These are phyloP conservation scores for Strix uralensis DNA, from an alignment of 2,113 vertebrate species.

Conservation along the genomic window DNA sequence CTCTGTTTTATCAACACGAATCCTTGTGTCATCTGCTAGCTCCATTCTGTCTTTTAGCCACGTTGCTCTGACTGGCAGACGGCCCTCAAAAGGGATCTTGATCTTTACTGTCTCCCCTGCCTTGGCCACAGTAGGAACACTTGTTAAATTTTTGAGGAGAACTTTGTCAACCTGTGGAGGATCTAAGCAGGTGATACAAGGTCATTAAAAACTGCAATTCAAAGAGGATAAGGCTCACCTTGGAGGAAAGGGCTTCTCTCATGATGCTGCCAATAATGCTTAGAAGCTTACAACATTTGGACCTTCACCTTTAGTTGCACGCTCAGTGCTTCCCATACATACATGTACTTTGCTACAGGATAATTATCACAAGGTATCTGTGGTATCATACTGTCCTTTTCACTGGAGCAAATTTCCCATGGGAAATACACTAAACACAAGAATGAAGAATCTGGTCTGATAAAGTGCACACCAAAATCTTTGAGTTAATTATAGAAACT, in stretches of 20 bases:
- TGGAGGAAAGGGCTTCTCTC: neutral
- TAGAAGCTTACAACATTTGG: neutral
- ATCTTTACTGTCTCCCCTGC: conserved; percentile 76
- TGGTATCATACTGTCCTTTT: neutral
- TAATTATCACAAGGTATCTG: neutral
- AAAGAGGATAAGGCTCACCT: neutral
- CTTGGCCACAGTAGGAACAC: conserved; percentile 78
- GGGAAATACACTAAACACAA: neutral
- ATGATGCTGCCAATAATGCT: neutral
- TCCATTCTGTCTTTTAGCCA: conserved; percentile 85
- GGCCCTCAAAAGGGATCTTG: conserved; percentile 80
- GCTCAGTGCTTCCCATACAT: neutral
- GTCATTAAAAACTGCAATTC: neutral
- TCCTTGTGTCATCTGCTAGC: conserved; percentile 64
- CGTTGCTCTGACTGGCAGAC: conserved; percentile 76
- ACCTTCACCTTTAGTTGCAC: neutral
- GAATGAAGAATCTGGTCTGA: neutral
- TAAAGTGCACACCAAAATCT: neutral
- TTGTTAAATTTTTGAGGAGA: conserved; percentile 73
- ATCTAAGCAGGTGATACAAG: conserved; percentile 63
- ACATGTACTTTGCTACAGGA: neutral
- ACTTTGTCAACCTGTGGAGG: conserved; percentile 81
- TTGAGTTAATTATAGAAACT: neutral
- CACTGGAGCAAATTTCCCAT: neutral
- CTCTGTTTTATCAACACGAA: conserved; percentile 74